These are phyloP conservation scores for Philopedon plagiatum DNA, from an alignment of 2,888 invertebrate genomes.

Conservation along the genomic window DNA sequence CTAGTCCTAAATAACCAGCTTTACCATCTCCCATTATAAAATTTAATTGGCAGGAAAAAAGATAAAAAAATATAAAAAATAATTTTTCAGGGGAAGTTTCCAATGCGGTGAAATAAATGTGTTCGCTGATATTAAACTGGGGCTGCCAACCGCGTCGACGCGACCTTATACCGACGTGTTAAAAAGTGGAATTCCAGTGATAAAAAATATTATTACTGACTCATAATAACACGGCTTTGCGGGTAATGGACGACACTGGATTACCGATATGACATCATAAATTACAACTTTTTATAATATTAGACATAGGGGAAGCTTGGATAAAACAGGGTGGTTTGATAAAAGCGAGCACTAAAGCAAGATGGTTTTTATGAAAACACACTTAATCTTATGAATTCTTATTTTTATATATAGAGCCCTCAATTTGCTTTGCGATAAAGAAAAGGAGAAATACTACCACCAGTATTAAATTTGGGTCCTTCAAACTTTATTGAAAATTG, in stretches of 20 bases:
- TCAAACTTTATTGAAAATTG: no score
- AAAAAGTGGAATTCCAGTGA: constrained; percentile 28
- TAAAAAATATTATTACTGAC: constrained; percentile 43
- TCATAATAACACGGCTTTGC: constrained; percentile 29
- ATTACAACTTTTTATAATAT: constrained; percentile 37
- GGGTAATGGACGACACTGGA: constrained; percentile 34
- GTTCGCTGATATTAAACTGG: constrained; percentile 39
- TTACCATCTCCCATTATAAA: constrained; percentile 41
- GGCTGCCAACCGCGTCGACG: constrained; percentile 31
- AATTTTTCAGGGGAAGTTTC: constrained; percentile 32
- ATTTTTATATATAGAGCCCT: no score
- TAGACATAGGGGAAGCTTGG: constrained; percentile 5
- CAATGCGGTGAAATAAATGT: constrained; percentile 41
- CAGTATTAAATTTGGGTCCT: no score
- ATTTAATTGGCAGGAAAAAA: constrained; percentile 32
- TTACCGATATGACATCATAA: constrained; percentile 39
- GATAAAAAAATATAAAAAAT: constrained; percentile 35
- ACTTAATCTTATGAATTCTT: no score
- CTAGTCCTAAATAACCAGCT: constrained; percentile 36
- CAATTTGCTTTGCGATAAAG: no score
- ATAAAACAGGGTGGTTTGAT: not conserved
- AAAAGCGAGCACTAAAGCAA: not conserved
- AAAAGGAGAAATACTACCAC: no score
- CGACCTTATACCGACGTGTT: constrained; percentile 19
- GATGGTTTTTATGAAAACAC: not conserved